phyloP scores from a whole-genome alignment of 2,797 vertebrate species.

The Moxostoma hubbsi region DNA sequence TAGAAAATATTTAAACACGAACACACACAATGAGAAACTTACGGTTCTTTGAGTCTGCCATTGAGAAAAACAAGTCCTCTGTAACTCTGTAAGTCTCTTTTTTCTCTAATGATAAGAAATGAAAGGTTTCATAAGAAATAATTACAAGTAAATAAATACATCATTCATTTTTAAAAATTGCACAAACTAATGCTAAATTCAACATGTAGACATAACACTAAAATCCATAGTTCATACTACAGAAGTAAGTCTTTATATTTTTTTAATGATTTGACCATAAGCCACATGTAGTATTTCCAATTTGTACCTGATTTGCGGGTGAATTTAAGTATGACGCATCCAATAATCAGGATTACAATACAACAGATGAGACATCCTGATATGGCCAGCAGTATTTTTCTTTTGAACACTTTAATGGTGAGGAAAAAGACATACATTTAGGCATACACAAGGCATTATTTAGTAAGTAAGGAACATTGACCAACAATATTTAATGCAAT shows the following conservation, averaged over 20 bases:
- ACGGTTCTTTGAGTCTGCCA: slow-evolving; percentile 66
- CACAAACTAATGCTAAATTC: no score
- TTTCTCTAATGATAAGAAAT: slow-evolving; percentile 40
- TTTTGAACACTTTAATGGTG: slow-evolving; percentile 72
- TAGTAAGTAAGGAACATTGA: background rate
- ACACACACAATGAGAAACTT: slow-evolving; percentile 14
- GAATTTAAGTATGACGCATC: slow-evolving; percentile 66
- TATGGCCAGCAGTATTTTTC: slow-evolving; percentile 77
- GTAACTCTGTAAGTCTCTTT: slow-evolving; percentile 24
- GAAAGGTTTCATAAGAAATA: background rate
- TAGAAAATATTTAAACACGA: background rate
- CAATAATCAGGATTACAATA: slow-evolving; percentile 63
- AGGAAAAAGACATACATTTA: background rate
- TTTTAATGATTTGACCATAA: no score
- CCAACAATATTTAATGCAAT: no score
- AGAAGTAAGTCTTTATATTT: no score
- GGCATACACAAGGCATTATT: no score
- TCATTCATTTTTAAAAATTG: background rate
- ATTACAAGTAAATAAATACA: background rate
- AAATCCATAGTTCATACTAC: no score
- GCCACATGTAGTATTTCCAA: no score
- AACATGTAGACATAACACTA: background rate
- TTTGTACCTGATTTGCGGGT: slow-evolving; percentile 69
- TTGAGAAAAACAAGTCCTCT: slow-evolving; percentile 69
- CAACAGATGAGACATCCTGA: slow-evolving; percentile 72